These are phyloP conservation scores for Sinelater perroti DNA, from an alignment of 2,888 invertebrate species.

Conservation along the genomic window DNA sequence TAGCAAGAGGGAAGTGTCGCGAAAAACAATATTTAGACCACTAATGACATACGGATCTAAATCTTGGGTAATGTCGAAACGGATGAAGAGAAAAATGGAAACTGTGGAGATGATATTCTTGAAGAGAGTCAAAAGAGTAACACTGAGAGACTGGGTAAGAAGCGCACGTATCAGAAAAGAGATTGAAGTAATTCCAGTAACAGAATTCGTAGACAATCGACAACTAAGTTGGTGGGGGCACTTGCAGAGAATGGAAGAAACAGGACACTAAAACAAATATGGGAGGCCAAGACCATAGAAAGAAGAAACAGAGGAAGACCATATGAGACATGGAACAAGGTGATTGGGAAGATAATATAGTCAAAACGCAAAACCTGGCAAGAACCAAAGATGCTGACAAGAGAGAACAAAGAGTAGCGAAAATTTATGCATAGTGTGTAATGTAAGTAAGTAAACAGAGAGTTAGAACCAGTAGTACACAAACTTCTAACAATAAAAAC, in stretches of 20 bases:
- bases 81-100: conserved; percentile 35
- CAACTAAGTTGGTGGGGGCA: conserved; percentile 39
- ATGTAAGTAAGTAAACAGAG: too few species aligned
- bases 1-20: conserved; percentile 21
- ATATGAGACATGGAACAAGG: conserved; percentile 12
- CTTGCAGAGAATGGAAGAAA: conserved; percentile 24
- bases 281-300: conserved; percentile 26
- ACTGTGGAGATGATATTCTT: conserved; percentile 36
- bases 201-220: conserved; percentile 29
- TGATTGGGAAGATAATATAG: not conserved
- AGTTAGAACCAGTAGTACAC: too few species aligned
- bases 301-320: conserved; percentile 24
- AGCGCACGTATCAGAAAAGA: conserved; percentile 28
- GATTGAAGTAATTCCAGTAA: conserved; percentile 23
- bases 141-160: conserved; percentile 28
- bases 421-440: conserved; percentile 16
- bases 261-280: conserved; percentile 26
- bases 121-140: conserved; percentile 25
- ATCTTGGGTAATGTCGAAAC: conserved; percentile 29
- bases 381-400: conserved; percentile 20
- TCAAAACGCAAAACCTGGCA: conserved; percentile 7
- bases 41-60: conserved; percentile 33
- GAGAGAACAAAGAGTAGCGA: conserved; percentile 4
- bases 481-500: too few species aligned
- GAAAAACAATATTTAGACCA: conserved; percentile 29